A percentile compares a stretch with the other conserved stretches of the same genome.
Evolutionary conservation across 2,888 invertebrate genomes (phyloP).

Genomic region (Koerneria pararmatus): DNA sequence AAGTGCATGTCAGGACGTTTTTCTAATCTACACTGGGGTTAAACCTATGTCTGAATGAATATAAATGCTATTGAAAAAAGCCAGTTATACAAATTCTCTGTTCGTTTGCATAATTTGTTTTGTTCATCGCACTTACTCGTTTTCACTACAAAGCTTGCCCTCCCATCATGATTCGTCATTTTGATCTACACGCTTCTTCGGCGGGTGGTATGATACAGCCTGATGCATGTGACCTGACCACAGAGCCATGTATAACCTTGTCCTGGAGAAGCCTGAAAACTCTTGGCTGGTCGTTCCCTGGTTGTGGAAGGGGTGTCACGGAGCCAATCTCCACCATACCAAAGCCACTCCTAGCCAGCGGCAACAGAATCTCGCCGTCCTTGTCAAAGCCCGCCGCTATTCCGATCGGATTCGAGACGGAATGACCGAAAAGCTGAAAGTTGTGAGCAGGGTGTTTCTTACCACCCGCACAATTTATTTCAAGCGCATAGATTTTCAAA

Average conservation of each 20-base stretch:
- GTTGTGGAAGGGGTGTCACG: conserved; percentile 86
- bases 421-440: conserved; percentile 59
- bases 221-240: too few species aligned
- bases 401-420: conserved; percentile 82
- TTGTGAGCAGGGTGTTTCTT: too few species aligned
- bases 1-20: too few species aligned
- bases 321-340: conserved; percentile 86
- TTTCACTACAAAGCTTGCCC: neutral
- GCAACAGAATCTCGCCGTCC: conserved; percentile 82
- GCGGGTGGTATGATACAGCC: too few species aligned
- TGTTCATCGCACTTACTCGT: neutral
- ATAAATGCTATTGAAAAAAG: too few species aligned
- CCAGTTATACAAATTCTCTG: too few species aligned
- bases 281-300: conserved; percentile 86
- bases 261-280: conserved; percentile 83
- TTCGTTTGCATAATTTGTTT: neutral
- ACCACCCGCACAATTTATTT: too few species aligned
- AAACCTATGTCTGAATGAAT: too few species aligned
- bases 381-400: conserved; percentile 98
- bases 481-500: too few species aligned
- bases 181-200: too few species aligned
- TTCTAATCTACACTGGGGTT: too few species aligned
- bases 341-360: conserved; percentile 77
- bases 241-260: conserved; percentile 73
- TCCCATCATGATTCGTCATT: neutral